Percentiles rank a stretch among this genome's conserved stretches.
Evolutionary conservation across 2,888 invertebrate genomes (phyloP).

Genomic region (Seira ritae): DNA sequence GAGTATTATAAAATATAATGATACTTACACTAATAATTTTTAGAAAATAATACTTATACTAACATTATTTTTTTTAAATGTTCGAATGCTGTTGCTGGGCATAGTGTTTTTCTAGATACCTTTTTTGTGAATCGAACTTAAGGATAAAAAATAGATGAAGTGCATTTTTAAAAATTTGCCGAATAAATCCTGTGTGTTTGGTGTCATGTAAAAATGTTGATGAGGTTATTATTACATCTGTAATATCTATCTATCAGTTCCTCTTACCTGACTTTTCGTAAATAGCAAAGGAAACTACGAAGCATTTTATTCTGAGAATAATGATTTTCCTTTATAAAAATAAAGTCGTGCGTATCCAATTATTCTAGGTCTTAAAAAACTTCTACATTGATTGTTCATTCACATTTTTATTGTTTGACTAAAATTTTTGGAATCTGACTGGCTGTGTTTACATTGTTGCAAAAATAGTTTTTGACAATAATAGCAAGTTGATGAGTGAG

Average conservation of each 20-base stretch:
- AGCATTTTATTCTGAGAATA: neutral
- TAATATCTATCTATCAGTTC: too few relatives aligned
- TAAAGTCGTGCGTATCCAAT: slow-evolving; percentile 56
- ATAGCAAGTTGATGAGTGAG: slow-evolving; percentile 37
- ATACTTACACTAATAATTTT: too few relatives aligned
- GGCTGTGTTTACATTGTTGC: slow-evolving; percentile 49
- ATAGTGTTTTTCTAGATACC: too few relatives aligned
- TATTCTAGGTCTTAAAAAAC: slow-evolving; percentile 19
- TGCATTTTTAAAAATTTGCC: too few relatives aligned
- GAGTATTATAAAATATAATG: too few relatives aligned
- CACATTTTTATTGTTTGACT: slow-evolving; percentile 38
- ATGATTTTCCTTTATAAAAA: slow-evolving; percentile 26
- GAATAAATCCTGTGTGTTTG: too few relatives aligned
- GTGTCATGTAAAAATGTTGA: slow-evolving; percentile 7
- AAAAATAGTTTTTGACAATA: slow-evolving; percentile 36
- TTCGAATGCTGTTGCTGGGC: too few relatives aligned
- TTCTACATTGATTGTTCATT: slow-evolving; percentile 16
- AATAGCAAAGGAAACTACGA: neutral
- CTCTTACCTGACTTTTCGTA: slow-evolving; percentile 11
- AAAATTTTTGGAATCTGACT: slow-evolving; percentile 8
- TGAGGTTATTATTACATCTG: slow-evolving; percentile 1
- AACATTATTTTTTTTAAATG: too few relatives aligned
- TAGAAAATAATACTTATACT: too few relatives aligned
- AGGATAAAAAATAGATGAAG: too few relatives aligned
- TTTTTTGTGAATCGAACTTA: too few relatives aligned